phyloP scores from a whole-genome alignment of 2,888 invertebrate species.

The Epinotia ramella region DNA sequence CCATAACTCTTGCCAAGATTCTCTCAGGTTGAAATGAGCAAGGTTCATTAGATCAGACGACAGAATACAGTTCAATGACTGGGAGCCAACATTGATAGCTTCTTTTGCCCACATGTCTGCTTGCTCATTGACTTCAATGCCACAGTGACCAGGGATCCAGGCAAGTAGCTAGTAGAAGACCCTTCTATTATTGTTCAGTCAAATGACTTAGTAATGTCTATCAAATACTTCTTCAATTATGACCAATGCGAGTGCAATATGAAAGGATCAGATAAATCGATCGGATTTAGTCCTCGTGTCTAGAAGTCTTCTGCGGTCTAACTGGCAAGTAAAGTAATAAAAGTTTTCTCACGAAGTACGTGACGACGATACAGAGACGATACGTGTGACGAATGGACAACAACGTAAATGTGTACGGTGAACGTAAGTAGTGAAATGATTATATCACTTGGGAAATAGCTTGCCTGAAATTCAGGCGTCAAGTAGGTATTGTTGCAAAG shows the following conservation, averaged over 20 bases:
- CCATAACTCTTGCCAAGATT: no score
- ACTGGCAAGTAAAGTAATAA: slow-evolving; percentile 72
- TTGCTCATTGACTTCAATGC: no score
- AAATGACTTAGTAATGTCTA: not conserved
- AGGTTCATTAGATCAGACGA: no score
- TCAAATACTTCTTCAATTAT: not conserved
- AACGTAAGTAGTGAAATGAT: slow-evolving; percentile 23
- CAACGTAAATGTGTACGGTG: slow-evolving; percentile 48
- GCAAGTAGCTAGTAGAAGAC: no score
- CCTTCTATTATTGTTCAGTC: not conserved
- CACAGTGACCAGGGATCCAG: no score
- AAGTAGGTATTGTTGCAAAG: not conserved
- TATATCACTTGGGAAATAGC: not conserved
- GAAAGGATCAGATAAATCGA: slow-evolving; percentile 8
- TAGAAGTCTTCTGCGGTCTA: slow-evolving; percentile 58
- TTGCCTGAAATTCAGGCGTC: slow-evolving; percentile 4
- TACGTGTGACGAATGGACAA: slow-evolving; percentile 79
- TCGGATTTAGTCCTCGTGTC: slow-evolving; percentile 28
- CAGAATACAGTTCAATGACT: no score
- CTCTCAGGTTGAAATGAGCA: not conserved
- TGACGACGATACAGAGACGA: slow-evolving; percentile 70
- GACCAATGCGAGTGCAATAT: not conserved
- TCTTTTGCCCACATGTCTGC: no score
- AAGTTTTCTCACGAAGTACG: slow-evolving; percentile 73
- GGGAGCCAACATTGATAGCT: no score